Evolutionary conservation across 2,888 invertebrate genomes (phyloP).

Genomic region (Cerceris rybyensis): DNA sequence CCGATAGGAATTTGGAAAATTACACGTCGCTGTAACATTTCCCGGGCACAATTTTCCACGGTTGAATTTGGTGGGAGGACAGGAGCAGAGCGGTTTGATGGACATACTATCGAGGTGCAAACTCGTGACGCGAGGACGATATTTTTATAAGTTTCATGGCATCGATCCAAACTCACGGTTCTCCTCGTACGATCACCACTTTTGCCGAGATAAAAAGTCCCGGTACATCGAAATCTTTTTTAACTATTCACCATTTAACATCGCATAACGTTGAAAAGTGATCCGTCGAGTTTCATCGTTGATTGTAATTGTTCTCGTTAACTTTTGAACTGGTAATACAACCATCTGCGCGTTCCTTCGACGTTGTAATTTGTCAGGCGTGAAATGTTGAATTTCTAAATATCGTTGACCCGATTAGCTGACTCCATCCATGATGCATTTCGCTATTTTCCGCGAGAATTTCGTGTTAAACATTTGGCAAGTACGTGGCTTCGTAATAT

Average conservation of each 20-base stretch:
- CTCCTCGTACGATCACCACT: constrained; percentile 27
- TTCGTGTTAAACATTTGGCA: background rate
- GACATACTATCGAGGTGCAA: constrained; percentile 40
- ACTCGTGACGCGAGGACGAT: constrained; percentile 59
- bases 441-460: too few relatives aligned
- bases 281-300: background rate
- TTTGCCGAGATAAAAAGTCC: constrained; percentile 30
- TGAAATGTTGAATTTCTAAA: too few relatives aligned
- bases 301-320: background rate
- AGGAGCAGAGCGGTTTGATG: constrained; percentile 37
- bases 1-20: too few relatives aligned
- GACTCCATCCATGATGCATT: background rate
- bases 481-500: too few relatives aligned
- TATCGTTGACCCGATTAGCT: background rate
- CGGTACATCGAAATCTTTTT: background rate
- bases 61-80: constrained; percentile 24
- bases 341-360: too few relatives aligned
- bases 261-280: background rate
- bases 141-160: constrained; percentile 65
- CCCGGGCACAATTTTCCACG: background rate
- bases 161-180: constrained; percentile 52
- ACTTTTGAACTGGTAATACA: too few relatives aligned
- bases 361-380: too few relatives aligned
- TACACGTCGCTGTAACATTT: too few relatives aligned
- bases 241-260: background rate